Conservation (phyloP, 2,113 vertebrate species). For the Thunnus thynnus region DNA sequence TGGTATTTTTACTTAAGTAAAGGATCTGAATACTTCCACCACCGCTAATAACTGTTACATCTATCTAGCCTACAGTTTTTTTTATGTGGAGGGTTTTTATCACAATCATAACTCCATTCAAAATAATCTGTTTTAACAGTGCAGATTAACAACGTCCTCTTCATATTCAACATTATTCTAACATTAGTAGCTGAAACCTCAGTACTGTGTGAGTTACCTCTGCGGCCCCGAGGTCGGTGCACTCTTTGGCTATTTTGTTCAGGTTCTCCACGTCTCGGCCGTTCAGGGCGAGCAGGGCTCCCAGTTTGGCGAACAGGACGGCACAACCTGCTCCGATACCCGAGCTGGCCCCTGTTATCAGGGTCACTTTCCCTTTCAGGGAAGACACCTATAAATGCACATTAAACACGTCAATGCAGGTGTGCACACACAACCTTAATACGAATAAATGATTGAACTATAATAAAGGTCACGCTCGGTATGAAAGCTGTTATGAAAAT, state of each 20-base stretch:
- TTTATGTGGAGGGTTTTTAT: too few species aligned
- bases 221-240: slow-evolving; percentile 66
- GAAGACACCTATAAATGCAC: slow-evolving; percentile 75
- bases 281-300: slow-evolving; percentile 84
- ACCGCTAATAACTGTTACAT: too few species aligned
- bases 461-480: accelerated
- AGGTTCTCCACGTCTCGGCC: slow-evolving; percentile 86
- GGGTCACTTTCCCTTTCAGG: slow-evolving; percentile 82
- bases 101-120: too few species aligned
- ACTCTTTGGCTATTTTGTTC: slow-evolving; percentile 74
- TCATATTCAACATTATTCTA: too few species aligned
- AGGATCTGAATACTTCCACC: too few species aligned
- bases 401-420: neutral
- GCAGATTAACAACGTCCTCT: too few species aligned
- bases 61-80: too few species aligned
- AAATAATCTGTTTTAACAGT: too few species aligned
- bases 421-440: neutral
- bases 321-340: slow-evolving; percentile 86
- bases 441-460: neutral
- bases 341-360: slow-evolving; percentile 88
- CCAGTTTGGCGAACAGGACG: slow-evolving; percentile 85
- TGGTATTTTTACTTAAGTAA: too few species aligned
- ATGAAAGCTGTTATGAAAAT: neutral
- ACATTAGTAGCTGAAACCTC: too few species aligned
- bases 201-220: slow-evolving; percentile 66